Percentiles rank a stretch among this genome's conserved stretches.
Evolutionary conservation across 1,140 invertebrate species (phyloP).

Genomic region (Drosophila oshimai): DNA sequence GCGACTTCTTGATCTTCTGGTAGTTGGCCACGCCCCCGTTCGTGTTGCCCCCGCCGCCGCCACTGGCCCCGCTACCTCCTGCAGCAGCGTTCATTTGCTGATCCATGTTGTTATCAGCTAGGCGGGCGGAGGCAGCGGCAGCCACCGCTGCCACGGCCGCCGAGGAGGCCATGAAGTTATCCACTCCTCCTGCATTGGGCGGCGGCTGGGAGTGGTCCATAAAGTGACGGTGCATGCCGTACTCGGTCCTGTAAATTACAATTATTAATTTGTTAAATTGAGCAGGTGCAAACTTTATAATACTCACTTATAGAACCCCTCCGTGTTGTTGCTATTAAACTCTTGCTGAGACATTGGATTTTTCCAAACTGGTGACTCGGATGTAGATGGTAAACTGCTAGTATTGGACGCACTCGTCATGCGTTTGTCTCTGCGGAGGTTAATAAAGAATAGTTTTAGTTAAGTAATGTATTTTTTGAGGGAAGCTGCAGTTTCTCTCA

Average conservation of each 20-base stretch:
- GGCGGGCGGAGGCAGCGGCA: conserved; percentile 66
- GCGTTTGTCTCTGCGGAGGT: conserved; percentile 71
- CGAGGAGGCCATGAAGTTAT: conserved; percentile 79
- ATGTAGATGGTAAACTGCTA: conserved; percentile 78
- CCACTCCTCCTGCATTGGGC: conserved; percentile 72
- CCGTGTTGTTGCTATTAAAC: conserved; percentile 81
- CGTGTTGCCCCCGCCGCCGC: conserved; percentile 63
- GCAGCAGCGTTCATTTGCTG: conserved; percentile 67
- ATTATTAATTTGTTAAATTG: not conserved
- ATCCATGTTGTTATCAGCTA: conserved; percentile 75
- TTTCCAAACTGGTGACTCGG: conserved; percentile 82
- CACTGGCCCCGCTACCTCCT: conserved; percentile 56
- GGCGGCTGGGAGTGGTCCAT: conserved; percentile 81
- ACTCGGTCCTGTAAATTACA: conserved; percentile 66
- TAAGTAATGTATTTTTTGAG: no score
- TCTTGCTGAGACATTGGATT: conserved; percentile 83
- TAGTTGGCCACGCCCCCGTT: conserved; percentile 77
- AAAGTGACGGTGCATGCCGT: conserved; percentile 82
- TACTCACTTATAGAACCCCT: conserved; percentile 80
- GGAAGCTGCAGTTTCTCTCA: no score
- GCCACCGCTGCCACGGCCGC: conserved; percentile 78
- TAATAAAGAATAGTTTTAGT: not conserved
- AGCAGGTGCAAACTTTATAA: no score
- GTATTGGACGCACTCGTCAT: conserved; percentile 80
- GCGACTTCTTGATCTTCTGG: conserved; percentile 80